Evolutionary conservation across 2,888 invertebrate genomes (phyloP).

Genomic region (Spilarctia lutea): DNA sequence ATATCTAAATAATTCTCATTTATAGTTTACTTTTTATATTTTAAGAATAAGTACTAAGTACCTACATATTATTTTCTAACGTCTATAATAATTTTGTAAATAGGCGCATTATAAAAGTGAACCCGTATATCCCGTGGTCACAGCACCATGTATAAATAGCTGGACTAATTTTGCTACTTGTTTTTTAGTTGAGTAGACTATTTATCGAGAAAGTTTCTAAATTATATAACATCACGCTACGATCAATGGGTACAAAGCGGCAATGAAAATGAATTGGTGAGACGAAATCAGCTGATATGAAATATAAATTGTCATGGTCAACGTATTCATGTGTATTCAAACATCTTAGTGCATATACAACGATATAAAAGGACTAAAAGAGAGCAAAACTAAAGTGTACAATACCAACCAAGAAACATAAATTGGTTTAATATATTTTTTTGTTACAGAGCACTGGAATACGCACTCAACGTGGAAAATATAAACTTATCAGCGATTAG

Average conservation of each 20-base stretch:
- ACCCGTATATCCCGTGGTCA: too few relatives aligned
- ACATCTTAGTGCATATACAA: background rate
- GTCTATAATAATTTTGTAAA: background rate
- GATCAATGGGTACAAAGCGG: too few relatives aligned
- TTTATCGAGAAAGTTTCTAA: too few relatives aligned
- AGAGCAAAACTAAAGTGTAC: background rate
- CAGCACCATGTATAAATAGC: too few relatives aligned
- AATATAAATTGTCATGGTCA: background rate
- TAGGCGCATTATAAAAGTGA: background rate
- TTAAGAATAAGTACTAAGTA: background rate
- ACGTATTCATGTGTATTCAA: background rate
- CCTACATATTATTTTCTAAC: background rate
- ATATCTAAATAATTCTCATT: background rate
- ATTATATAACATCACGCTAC: too few relatives aligned
- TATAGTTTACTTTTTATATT: background rate
- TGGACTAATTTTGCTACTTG: too few relatives aligned
- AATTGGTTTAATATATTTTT: background rate
- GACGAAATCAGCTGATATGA: background rate
- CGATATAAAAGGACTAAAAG: background rate
- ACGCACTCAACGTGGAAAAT: constrained; percentile 97
- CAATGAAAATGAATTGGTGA: too few relatives aligned
- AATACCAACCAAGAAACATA: background rate
- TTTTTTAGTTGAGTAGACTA: too few relatives aligned
- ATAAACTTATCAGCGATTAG: constrained; percentile 99
- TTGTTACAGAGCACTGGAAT: constrained; percentile 91